phyloP scores from a whole-genome alignment of 2,113 vertebrate species.

The Paramisgurnus dabryanus region DNA sequence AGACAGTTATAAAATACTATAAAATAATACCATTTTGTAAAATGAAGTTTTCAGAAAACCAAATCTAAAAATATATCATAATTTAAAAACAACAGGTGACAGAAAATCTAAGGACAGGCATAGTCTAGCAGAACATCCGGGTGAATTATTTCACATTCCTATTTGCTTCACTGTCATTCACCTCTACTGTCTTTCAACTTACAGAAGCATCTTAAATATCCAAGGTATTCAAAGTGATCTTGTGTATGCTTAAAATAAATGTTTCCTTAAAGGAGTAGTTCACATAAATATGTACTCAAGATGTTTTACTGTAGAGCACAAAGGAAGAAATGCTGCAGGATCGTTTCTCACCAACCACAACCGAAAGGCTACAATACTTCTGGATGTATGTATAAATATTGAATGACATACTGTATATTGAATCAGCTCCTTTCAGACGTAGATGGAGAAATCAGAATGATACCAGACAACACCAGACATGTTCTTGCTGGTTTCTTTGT shows the following conservation, averaged over 20 bases:
- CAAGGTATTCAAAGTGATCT: constrained; percentile 14
- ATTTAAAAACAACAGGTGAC: background rate
- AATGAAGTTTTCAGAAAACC: background rate
- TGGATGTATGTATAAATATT: too few species aligned
- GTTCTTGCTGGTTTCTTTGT: constrained; percentile 20
- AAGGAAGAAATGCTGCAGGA: background rate
- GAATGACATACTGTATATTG: too few species aligned
- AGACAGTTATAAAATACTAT: background rate
- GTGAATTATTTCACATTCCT: constrained; percentile 21
- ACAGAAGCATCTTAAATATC: constrained; percentile 37
- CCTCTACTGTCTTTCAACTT: background rate
- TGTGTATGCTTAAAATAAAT: background rate
- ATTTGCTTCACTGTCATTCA: background rate
- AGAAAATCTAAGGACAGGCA: background rate
- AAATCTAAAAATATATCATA: background rate
- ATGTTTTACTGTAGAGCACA: too few species aligned
- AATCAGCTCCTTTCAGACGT: too few species aligned
- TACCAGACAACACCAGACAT: constrained; percentile 12
- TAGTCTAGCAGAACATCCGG: background rate
- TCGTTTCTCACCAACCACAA: too few species aligned
- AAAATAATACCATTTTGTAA: too few species aligned
- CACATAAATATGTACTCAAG: background rate
- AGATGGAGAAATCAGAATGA: background rate
- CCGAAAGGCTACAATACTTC: too few species aligned
- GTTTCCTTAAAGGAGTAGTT: constrained; percentile 14